These are phyloP conservation scores for Zoanthus sansibaricus DNA, from an alignment of 92 coral and sea anemone species.

Conservation along the genomic window DNA sequence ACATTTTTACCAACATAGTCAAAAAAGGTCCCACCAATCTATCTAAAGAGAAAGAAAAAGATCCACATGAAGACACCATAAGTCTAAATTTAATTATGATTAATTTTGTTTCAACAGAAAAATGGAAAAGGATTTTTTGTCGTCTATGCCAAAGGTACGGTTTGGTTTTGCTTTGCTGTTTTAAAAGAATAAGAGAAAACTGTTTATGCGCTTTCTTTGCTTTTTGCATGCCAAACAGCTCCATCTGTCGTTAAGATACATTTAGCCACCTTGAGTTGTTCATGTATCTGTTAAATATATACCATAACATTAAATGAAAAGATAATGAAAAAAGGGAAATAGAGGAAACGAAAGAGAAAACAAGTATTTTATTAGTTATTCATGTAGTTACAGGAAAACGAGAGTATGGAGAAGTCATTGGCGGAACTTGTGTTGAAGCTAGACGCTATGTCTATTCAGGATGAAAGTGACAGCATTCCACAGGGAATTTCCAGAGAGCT, in stretches of 20 bases:
- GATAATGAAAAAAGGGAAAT: neutral
- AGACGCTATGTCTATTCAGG: constrained; percentile 1
- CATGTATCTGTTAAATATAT: no score
- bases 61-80: no score
- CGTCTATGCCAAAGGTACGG: constrained; percentile 18
- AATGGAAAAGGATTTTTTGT: constrained; percentile 28
- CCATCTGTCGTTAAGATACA: no score
- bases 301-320: no score
- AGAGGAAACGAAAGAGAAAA: no score
- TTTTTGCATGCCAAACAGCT: no score
- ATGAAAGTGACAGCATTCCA: neutral
- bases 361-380: neutral
- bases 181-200: neutral
- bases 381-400: neutral
- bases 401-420: neutral
- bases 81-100: no score
- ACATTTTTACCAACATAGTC: no score
- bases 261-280: no score
- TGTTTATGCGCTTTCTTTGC: no score
- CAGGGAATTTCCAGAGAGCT: neutral
- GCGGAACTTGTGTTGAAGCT: constrained; percentile 14
- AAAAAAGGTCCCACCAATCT: no score
- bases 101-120: neutral
- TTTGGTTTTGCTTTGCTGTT: neutral
- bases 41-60: no score